Evolutionary conservation across 2,113 vertebrate species (phyloP).

Genomic region (Alexandromys fortis): DNA sequence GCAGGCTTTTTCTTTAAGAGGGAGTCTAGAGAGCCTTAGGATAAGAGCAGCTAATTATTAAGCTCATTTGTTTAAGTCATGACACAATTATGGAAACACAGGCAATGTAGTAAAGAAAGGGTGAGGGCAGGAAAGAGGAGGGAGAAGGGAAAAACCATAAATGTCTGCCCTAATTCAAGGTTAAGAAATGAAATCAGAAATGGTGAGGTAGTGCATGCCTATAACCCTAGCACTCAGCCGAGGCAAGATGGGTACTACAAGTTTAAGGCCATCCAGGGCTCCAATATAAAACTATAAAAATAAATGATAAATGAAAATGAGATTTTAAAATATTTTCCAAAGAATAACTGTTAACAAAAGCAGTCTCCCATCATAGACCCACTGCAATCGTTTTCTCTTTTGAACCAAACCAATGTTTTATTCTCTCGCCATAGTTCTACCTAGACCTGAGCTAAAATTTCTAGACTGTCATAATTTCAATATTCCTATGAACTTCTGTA

Average conservation of each 20-base stretch:
- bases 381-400: constrained; percentile 10
- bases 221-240: not conserved
- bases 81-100: constrained; percentile 21
- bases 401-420: not conserved
- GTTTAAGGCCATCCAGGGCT: not conserved
- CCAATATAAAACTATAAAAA: not conserved
- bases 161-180: constrained; percentile 12
- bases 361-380: not conserved
- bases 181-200: not conserved
- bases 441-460: constrained; percentile 14
- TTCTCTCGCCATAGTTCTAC: not conserved
- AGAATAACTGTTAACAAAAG: not conserved
- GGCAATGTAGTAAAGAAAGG: not conserved
- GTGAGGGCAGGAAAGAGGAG: not conserved
- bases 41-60: constrained; percentile 37
- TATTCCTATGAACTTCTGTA: not conserved
- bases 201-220: not conserved
- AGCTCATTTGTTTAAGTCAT: constrained; percentile 6
- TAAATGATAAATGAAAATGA: not conserved
- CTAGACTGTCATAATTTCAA: not conserved
- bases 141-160: constrained; percentile 15
- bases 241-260: not conserved
- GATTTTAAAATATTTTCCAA: constrained; percentile 1
- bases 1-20: constrained; percentile 7
- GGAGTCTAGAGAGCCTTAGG: constrained; percentile 11